Percentiles rank a stretch among this genome's conserved stretches.
Conservation (phyloP, 30 jellyfish, hydroid and myxozoan species). For the Cassiopea xamachana region DNA sequence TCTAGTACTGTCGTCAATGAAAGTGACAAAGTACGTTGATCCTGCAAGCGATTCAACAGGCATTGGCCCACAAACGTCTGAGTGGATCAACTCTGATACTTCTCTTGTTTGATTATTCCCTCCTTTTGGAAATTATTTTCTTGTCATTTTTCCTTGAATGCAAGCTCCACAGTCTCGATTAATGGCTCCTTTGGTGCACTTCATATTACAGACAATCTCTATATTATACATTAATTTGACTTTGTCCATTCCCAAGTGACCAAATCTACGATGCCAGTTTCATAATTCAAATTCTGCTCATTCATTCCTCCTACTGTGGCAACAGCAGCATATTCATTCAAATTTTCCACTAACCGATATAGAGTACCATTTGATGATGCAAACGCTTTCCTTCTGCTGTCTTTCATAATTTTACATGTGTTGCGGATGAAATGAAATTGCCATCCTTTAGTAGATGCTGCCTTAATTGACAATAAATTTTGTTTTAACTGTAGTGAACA, state of each 20-base stretch:
- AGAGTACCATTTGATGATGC: neutral
- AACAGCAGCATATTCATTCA: neutral
- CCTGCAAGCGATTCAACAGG: slow-evolving; percentile 4
- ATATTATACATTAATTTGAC: slow-evolving; percentile 3
- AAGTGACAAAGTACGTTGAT: slow-evolving; percentile 1
- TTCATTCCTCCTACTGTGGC: neutral
- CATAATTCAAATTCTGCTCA: neutral
- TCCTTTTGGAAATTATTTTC: neutral
- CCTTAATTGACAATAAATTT: neutral
- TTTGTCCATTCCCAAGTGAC: slow-evolving; percentile 27
- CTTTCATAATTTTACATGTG: neutral
- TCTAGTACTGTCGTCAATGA: slow-evolving; percentile 3
- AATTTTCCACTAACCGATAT: neutral
- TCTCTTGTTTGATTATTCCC: neutral
- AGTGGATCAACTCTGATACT: neutral
- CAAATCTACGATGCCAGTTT: slow-evolving; percentile 40
- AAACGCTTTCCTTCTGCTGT: neutral
- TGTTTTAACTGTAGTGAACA: neutral
- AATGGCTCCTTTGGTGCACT: neutral
- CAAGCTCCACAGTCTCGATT: slow-evolving; percentile 11
- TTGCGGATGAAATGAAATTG: neutral
- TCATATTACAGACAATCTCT: slow-evolving; percentile 26
- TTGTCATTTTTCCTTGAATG: slow-evolving; percentile 5
- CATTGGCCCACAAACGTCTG: slow-evolving; percentile 49
- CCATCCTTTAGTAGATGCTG: neutral